Conservation (phyloP, 2,113 vertebrate species). For the Macquaria ambigua region DNA sequence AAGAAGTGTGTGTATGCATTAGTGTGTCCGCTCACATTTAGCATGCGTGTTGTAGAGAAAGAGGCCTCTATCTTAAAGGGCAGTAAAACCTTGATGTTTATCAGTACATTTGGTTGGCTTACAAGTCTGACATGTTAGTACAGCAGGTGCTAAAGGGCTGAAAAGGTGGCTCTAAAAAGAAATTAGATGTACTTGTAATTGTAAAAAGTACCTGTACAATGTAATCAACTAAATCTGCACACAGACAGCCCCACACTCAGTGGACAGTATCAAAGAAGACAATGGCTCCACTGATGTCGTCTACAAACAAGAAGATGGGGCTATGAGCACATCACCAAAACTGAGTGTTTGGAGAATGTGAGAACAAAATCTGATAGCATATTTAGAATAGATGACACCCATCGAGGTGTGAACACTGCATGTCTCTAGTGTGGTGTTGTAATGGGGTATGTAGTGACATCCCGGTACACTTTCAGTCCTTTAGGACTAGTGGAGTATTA, state of each 20-base stretch:
- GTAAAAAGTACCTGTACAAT: constrained; percentile 38
- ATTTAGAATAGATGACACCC: neutral
- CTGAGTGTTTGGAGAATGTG: neutral
- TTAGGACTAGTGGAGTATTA: neutral
- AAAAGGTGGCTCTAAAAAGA: constrained; percentile 33
- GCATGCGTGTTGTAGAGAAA: neutral
- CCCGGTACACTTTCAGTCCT: neutral
- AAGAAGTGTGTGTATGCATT: neutral
- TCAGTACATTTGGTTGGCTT: constrained; percentile 15
- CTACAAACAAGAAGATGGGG: neutral
- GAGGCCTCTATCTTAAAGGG: neutral
- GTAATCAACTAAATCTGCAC: constrained; percentile 24
- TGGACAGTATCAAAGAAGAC: constrained; percentile 14
- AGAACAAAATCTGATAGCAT: neutral
- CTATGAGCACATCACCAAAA: neutral
- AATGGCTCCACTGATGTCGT: neutral
- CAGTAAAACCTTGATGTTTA: neutral
- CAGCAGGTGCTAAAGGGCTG: neutral
- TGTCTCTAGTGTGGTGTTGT: neutral
- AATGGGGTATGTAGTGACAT: neutral
- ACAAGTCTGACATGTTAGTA: neutral
- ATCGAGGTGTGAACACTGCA: neutral
- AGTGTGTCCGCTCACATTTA: neutral
- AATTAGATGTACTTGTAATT: constrained; percentile 35
- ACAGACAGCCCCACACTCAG: neutral